Base-by-base conservation (phyloP, 2,113 vertebrate genomes). In the Caranx ignobilis region DNA sequence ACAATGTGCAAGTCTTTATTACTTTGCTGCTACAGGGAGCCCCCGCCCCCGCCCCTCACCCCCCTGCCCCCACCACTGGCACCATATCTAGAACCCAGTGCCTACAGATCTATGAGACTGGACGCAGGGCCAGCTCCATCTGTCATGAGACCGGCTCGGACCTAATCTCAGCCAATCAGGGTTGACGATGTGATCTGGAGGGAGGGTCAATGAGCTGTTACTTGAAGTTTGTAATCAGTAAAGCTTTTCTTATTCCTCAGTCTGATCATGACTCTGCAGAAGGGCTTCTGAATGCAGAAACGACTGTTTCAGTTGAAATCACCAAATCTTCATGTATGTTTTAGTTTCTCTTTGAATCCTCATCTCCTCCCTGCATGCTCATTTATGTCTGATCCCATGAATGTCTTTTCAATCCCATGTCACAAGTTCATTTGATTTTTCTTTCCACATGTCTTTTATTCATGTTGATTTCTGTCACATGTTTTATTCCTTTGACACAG, bases 211-310 rank as follows among this genome's bases (percentile, higher is more conserved):
- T 43, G n/a, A 68, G 7, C 41, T 60, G 1, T 39, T 62, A 55
- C 55, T 83, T 83, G 34, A 71, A 63, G 45, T 39, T 72, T 26
- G n/a, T 55, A 11, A 55, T 55, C 7, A 9, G 35, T n/a, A 8
- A 50, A 15, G 11, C 15, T 32, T 54, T 12, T 63, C 13, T 72
- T n/a, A 11, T 19, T 81, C 56, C 11, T 79, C 15, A 54, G 18
- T 79, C n/a, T 72, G 62, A 76, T 69, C 37, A 63, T 77, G 57
- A 34, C 13, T 64, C 59, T 21, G 26, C 56, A 19, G 39, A 56
- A n/a, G 45, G 70, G 87, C 78, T 88, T 92, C 79, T 91, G 77
- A 88, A 90, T 87, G 80, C 80, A 68, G 31, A 35, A 72, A 54
- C 70, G 34, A 52, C 31, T 63, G 6, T 84, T 80, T 71, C 43